phyloP scores from a whole-genome alignment of 2,797 vertebrate genomes.

The Cuculus canorus region DNA sequence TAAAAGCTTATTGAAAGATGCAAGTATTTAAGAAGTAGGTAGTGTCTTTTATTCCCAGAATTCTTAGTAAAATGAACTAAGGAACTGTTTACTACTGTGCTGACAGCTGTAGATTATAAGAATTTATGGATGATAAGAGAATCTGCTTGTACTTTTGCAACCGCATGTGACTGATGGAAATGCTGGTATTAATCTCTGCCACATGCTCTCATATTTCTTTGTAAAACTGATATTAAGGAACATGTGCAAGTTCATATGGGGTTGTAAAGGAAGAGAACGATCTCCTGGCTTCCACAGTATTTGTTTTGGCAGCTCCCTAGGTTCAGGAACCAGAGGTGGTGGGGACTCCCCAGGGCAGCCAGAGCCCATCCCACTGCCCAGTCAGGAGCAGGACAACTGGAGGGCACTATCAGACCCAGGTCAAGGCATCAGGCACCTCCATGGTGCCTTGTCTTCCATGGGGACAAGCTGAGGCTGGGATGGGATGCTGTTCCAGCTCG shows the following conservation, averaged over 20 bases:
- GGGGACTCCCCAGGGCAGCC: accelerated
- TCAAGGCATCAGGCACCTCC: too few relatives aligned
- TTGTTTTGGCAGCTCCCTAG: neutral
- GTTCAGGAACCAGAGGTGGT: accelerated
- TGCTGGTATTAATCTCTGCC: neutral
- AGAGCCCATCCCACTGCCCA: neutral
- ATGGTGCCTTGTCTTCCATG: too few relatives aligned
- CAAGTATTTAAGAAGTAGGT: neutral
- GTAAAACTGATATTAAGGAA: neutral
- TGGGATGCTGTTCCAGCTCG: too few relatives aligned
- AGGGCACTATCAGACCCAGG: too few relatives aligned
- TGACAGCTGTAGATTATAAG: neutral
- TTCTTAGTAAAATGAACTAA: neutral
- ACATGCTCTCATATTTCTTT: neutral
- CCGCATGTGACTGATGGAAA: neutral
- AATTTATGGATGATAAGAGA: neutral
- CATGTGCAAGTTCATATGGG: neutral
- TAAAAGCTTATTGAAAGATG: neutral
- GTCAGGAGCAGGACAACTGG: too few relatives aligned
- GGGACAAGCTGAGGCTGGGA: too few relatives aligned
- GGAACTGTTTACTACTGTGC: neutral
- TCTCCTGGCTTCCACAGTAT: neutral
- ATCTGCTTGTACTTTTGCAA: neutral
- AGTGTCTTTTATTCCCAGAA: neutral
- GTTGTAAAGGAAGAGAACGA: neutral